Conservation (phyloP, 2,113 vertebrate species). For the Micromys minutus region DNA sequence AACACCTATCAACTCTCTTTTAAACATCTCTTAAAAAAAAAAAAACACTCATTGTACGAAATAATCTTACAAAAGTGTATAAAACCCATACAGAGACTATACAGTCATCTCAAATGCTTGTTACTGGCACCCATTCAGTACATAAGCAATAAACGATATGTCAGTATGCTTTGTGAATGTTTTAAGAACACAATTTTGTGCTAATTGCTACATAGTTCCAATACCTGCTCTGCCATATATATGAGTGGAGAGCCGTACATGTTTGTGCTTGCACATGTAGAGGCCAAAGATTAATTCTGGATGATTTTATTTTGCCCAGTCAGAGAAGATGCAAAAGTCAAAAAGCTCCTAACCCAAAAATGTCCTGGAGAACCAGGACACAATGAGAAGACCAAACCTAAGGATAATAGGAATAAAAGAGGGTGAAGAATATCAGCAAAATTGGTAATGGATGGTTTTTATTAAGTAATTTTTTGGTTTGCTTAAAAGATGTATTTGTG, state of each 20-base stretch:
- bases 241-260: neutral
- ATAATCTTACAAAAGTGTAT: neutral
- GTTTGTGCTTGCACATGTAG: neutral
- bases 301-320: neutral
- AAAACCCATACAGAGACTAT: neutral
- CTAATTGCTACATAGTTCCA: neutral
- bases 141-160: neutral
- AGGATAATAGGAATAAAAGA: too few relatives aligned
- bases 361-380: too few relatives aligned
- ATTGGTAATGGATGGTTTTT: neutral
- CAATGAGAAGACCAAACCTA: too few relatives aligned
- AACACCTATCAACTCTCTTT: neutral
- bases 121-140: neutral
- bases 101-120: neutral
- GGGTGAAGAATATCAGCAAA: too few relatives aligned
- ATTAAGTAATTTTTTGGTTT: neutral
- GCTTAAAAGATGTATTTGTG: neutral
- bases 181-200: conserved; percentile 28
- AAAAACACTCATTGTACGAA: neutral
- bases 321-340: too few relatives aligned
- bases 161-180: neutral
- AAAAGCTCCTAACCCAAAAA: too few relatives aligned
- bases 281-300: neutral
- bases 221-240: neutral
- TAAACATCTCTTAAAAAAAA: neutral